Percentiles rank a stretch among this genome's conserved stretches.
phyloP scores from a whole-genome alignment of 2,797 vertebrate species.

The Pipistrellus pygmaeus region DNA sequence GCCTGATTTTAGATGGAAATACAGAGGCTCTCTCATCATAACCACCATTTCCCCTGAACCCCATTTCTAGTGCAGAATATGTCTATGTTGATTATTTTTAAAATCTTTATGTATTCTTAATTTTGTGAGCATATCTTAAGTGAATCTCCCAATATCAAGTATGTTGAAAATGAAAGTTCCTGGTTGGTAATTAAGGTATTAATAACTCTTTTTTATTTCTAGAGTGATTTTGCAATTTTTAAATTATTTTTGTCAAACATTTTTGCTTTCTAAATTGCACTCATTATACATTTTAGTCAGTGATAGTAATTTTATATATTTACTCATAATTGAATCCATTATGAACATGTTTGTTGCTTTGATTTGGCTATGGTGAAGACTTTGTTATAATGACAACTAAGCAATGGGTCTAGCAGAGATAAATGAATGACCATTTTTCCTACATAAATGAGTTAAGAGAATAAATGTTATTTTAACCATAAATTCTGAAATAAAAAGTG shows the following conservation, averaged over 20 bases:
- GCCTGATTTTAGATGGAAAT: background rate
- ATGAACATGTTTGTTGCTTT: background rate
- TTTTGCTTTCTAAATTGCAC: background rate
- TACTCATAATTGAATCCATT: background rate
- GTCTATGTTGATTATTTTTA: background rate
- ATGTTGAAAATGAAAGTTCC: background rate
- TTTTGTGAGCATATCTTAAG: background rate
- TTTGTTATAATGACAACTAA: background rate
- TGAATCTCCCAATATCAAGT: background rate
- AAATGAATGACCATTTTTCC: background rate
- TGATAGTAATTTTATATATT: background rate
- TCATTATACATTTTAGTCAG: background rate
- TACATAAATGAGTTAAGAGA: background rate
- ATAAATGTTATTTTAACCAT: background rate
- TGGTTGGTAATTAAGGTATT: background rate
- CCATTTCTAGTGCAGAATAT: background rate
- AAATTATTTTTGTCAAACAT: background rate
- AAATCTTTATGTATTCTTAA: background rate
- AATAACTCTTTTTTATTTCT: background rate
- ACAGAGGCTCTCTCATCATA: background rate
- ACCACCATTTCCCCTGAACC: background rate
- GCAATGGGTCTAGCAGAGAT: background rate
- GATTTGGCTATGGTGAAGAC: background rate
- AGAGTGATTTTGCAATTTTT: background rate
- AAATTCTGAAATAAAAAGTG: background rate